Base-by-base conservation (phyloP, 2,797 vertebrate genomes). In the Micropoecilia bifurca region DNA sequence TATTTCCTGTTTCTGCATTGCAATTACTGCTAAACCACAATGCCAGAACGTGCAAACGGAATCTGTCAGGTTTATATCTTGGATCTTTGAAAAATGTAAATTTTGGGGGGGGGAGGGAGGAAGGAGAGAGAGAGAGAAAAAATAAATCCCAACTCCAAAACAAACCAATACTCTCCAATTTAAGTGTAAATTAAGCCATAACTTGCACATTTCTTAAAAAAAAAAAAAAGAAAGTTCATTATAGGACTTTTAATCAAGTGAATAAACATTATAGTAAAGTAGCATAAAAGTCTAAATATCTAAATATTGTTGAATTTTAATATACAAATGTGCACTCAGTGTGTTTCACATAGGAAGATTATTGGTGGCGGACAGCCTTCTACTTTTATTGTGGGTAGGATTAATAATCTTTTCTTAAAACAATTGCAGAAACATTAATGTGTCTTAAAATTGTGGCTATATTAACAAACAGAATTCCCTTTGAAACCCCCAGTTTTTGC, bases 21-120 rank as follows among this genome's bases (percentile, higher is more conserved):
- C 75, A 50, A 48, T 63, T 75, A 71, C 33, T 66, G 73, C 78
- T 48, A 78, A 66, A 71, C 45, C 73, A 46, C 66, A 77, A 4
- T 6, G 46, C 16, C 55, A 46, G 69, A 39, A 73, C 20, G 43
- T 30, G 20, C 71, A 73, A 74, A 53, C 46, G 36, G n/a, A 22
- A 43, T n/a, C 43, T 79, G 43, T 18, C 55, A 39, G 43, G 22
- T 33, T 22, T 48, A 66, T 50, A 33, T 12, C 2, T 6, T 18
- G 41, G 20, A n/a, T 16, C 33, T 3, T 28, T n/a, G 20, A 46
- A 76, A 41, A 74, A 57, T 10, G 7, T 6, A 9, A 16, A 28
- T 0, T 10, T 36, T 0, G 3, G 7, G 18, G 39, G 18, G 39
- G 36, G 13, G 9, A 20, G 0, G 1, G 12, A 36, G 22, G 2